phyloP scores from a whole-genome alignment of 2,888 invertebrate species.

The Aphrophora alni region DNA sequence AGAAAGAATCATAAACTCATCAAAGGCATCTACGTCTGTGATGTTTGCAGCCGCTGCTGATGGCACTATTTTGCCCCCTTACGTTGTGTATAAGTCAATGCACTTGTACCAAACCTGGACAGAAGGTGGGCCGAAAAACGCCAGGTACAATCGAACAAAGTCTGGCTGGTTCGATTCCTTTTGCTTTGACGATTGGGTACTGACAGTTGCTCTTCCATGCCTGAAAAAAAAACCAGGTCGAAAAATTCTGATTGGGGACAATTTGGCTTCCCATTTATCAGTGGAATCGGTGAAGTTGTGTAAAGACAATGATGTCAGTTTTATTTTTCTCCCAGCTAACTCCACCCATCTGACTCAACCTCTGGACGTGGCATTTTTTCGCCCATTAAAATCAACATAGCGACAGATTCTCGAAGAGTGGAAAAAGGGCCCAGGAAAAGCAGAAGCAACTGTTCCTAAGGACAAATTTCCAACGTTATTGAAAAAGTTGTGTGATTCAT shows the following conservation, averaged over 20 bases:
- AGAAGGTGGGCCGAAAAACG: slow-evolving; percentile 37
- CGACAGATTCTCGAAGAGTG: slow-evolving; percentile 32
- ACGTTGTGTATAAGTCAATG: slow-evolving; percentile 54
- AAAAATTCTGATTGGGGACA: slow-evolving; percentile 52
- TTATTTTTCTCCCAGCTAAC: slow-evolving; percentile 49
- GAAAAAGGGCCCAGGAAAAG: slow-evolving; percentile 27
- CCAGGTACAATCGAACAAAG: slow-evolving; percentile 49
- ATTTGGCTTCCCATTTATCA: slow-evolving; percentile 50
- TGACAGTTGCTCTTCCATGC: slow-evolving; percentile 54
- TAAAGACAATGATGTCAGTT: slow-evolving; percentile 50
- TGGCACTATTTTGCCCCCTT: slow-evolving; percentile 53
- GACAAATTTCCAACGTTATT: slow-evolving; percentile 23
- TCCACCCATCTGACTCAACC: slow-evolving; percentile 48
- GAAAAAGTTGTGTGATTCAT: slow-evolving; percentile 22
- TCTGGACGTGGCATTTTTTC: slow-evolving; percentile 53
- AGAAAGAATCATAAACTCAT: slow-evolving; percentile 40
- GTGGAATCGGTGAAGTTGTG: slow-evolving; percentile 43
- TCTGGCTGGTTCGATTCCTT: slow-evolving; percentile 52
- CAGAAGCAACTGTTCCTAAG: slow-evolving; percentile 32
- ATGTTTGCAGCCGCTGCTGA: slow-evolving; percentile 54
- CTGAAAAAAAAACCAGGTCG: slow-evolving; percentile 45
- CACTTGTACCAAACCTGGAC: slow-evolving; percentile 48
- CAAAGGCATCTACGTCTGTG: slow-evolving; percentile 45
- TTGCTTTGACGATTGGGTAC: slow-evolving; percentile 53
- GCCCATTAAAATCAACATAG: slow-evolving; percentile 51